Base-by-base conservation (phyloP, 2,113 vertebrate species). In the Serinus canaria region DNA sequence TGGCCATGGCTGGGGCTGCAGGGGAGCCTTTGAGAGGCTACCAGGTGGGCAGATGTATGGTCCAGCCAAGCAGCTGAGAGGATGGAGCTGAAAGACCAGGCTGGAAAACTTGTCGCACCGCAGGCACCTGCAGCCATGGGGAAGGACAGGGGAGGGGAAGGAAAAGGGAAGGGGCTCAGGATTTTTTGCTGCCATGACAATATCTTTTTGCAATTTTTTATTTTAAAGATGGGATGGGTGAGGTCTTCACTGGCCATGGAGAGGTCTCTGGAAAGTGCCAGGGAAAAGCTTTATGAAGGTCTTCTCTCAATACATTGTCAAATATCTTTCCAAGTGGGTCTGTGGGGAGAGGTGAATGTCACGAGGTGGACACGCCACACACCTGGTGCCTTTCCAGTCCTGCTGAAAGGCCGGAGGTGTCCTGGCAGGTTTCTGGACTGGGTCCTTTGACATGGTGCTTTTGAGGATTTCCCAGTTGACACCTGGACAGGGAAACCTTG, bases 311-410 rank as follows among this genome's bases (percentile, higher is more conserved):
- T 33, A 27, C 25, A 35, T 63, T 35, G 27, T 70, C 33, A 43
- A 19, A 58, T 78, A 35, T 16, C 9, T 63, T 62, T 77, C n/a
- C 0, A 1, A n/a, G 23, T 7, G 43, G 27, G 15, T 37, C 5
- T 27, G 7, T 1, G 16, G 25, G n/a, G 44, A 68, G 68, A 49
- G 53, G 22, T 14, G 55, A n/a, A 10, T 10, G 33, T 31, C 55
- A 41, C 4, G 9, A 21, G 1, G 10, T 2, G 6, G 23, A 15
- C 1, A 7, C 33, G 15, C 15, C 37, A 7, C 21, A 11, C 14
- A 4, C 20, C 27, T 9, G 49, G 28, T 15, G 24, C 28, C 31
- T 58, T n/a, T 27, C 22, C 17, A 13, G 28, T 37, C 12, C 55
- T 81, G 58, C 70, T 37, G 74, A 35, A 25, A 44, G 69, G 58